Evolutionary conservation across 2,797 vertebrate species (phyloP).

Genomic region (Otus scops): DNA sequence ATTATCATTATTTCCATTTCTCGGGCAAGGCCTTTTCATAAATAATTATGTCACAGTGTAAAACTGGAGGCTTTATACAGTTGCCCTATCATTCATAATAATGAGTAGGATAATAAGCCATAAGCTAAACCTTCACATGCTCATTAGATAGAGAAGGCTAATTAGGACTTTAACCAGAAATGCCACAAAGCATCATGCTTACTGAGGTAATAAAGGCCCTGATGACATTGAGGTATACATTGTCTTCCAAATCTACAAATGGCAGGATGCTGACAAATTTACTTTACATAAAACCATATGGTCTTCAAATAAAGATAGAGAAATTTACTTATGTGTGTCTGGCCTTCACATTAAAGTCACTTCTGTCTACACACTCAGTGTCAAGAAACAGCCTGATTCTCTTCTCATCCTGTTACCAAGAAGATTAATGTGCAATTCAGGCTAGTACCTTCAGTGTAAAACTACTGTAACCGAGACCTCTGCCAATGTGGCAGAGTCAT

Average conservation of each 20-base stretch:
- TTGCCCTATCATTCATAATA: conserved; percentile 68
- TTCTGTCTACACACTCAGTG: background rate
- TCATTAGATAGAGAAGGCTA: conserved; percentile 69
- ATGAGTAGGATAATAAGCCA: conserved; percentile 68
- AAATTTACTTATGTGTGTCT: background rate
- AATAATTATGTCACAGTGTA: conserved; percentile 69
- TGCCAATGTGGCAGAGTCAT: background rate
- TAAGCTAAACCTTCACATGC: conserved; percentile 48
- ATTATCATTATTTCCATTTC: conserved; percentile 77
- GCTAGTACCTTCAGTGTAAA: background rate
- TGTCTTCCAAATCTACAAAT: background rate
- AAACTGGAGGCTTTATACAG: conserved; percentile 58
- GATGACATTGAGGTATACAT: background rate
- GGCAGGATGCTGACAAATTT: background rate
- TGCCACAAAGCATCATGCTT: conserved; percentile 51
- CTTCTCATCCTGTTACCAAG: background rate
- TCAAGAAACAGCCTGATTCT: background rate
- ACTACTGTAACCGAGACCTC: background rate
- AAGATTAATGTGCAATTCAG: background rate
- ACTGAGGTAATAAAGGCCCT: conserved; percentile 23
- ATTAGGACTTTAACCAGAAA: conserved; percentile 72
- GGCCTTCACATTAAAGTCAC: background rate
- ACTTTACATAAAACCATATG: background rate
- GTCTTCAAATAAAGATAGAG: background rate
- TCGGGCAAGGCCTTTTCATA: conserved; percentile 72